These are phyloP conservation scores for Ranitomeya imitator DNA, from an alignment of 2,113 vertebrate genomes.

Conservation along the genomic window DNA sequence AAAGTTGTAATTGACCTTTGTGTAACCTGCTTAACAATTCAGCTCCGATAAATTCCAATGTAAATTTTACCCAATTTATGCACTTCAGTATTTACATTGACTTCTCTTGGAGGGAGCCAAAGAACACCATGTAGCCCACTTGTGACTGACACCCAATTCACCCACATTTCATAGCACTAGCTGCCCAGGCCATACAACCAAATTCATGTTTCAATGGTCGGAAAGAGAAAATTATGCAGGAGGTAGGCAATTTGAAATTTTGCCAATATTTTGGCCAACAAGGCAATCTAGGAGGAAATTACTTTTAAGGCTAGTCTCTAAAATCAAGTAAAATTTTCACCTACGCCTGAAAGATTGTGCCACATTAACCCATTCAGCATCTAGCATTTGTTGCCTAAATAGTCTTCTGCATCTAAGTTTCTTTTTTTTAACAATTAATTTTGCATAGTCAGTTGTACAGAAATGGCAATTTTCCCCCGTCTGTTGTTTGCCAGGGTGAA, in stretches of 20 bases:
- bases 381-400: neutral
- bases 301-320: neutral
- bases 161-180: neutral
- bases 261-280: too few species aligned
- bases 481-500: constrained; percentile 9
- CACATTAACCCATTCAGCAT: neutral
- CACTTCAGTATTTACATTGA: neutral
- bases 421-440: neutral
- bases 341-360: neutral
- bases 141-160: neutral
- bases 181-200: neutral
- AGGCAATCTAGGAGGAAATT: neutral
- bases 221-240: neutral
- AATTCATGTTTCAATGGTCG: neutral
- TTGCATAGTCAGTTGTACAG: neutral
- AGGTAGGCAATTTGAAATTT: neutral
- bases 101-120: neutral
- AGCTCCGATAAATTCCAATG: neutral
- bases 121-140: neutral
- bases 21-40: neutral
- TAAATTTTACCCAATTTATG: neutral
- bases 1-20: too few species aligned
- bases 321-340: neutral
- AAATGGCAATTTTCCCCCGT: neutral
- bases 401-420: neutral